Base-by-base conservation (phyloP, 2,888 invertebrate species). In the Coleophora deauratella region DNA sequence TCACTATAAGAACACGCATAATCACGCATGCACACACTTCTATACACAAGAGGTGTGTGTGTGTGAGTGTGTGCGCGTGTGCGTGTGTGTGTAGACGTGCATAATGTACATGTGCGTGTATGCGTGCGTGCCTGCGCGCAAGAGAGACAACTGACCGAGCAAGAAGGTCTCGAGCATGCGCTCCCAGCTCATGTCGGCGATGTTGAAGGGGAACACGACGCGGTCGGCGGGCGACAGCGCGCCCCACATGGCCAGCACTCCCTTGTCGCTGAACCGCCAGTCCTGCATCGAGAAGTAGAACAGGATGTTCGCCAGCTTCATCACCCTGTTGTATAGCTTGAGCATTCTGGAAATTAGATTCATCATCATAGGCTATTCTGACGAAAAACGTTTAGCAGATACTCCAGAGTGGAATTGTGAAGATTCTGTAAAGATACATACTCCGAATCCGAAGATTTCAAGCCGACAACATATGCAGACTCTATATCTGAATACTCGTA, bases 201-300 rank as follows among this genome's bases (percentile, higher is more conserved):
- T 88, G 62, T 91, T 91, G 70, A 94, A 95, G 13, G 90, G 89
- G 62, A 93, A 95, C 3, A 90, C 71, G 13, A 87, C 74, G 41
- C 84, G 80, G 59, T 93, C 94, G 7, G 72, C 73, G 0, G 71
- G 71, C 0, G 88, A 78, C 40, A 94, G 60, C 0, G 87, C 85
- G 1, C 68, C 66, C 82, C 90, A 88, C 57, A 95, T 78, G 2
- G 60, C 63, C 11, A 86, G 71, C 0, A 91, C 87, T 36, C 90
- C 90, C n/a, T 79, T 73, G 46, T 90, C 91, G 1, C 82, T 71
- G 62, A 94, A 93, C 15, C 78, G 75, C 95, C 96, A 97, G 47
- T 93, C 90, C 47, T 90, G 88, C 9, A 87, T 90, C 2, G 93
- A 91, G 77, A 96, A 97, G 72, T 93, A 95, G 54, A 92, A 89